phyloP scores from a whole-genome alignment of 2,113 vertebrate genomes.

The Gadus macrocephalus region DNA sequence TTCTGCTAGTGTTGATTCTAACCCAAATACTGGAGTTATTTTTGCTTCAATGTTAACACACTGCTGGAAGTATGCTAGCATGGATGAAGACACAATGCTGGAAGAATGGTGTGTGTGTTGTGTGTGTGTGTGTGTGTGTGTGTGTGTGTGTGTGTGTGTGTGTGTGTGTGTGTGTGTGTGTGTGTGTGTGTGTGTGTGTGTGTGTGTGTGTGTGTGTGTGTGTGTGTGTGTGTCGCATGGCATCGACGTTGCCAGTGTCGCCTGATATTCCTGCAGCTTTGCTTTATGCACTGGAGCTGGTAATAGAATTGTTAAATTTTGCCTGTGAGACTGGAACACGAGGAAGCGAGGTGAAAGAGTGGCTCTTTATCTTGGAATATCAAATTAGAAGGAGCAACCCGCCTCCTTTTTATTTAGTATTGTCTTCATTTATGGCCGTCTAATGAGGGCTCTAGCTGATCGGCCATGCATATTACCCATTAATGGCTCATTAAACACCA shows the following conservation, averaged over 20 bases:
- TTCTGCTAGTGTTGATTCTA: constrained; percentile 9
- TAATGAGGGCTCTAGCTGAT: constrained; percentile 77
- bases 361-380: constrained; percentile 72
- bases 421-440: constrained; percentile 68
- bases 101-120: not conserved
- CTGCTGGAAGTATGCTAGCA: not conserved
- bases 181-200: too few relatives aligned
- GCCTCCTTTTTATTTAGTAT: constrained; percentile 70
- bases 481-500: constrained; percentile 78
- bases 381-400: constrained; percentile 69
- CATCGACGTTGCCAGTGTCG: too few relatives aligned
- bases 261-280: too few relatives aligned
- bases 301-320: too few relatives aligned
- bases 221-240: too few relatives aligned
- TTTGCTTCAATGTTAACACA: not conserved
- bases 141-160: too few relatives aligned
- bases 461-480: constrained; percentile 75
- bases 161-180: too few relatives aligned
- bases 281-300: too few relatives aligned
- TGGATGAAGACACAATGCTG: not conserved
- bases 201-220: too few relatives aligned
- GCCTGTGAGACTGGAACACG: too few relatives aligned
- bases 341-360: constrained; percentile 43
- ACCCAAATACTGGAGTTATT: too few relatives aligned
- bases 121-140: not conserved